Base-by-base conservation (phyloP, 2,888 invertebrate species). In the Cacoxenus indagator region DNA sequence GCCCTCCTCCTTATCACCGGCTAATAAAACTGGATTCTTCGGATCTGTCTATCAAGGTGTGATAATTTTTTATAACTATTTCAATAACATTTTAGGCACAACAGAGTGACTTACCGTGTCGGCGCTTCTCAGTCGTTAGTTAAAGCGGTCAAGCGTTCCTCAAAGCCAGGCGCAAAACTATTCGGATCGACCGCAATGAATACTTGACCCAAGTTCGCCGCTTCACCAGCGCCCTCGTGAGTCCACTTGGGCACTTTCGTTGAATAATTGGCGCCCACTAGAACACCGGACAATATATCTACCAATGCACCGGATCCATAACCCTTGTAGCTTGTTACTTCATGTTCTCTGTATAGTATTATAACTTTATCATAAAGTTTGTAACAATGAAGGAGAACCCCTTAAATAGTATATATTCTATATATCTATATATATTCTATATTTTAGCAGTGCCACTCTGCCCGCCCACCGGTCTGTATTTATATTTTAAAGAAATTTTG, bases 1-100 rank as follows among this genome's bases (percentile, higher is more conserved):
- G 0, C 86, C 84, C 66, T 91, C 90, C 85, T 97, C 97, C 55
- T 94, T 95, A 86, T 98, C 97, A 0, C 97, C 97, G 19, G 96
- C 92, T 0, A 96, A 92, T 62, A 96, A 78, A 0, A 98, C 95
- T 5, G 93, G 92, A 31, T 91, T 89, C 0, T 82, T 78, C 0
- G 91, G 90, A 83, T 94, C 90, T 43, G 90, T 89, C 92, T 92
- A 83, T 11, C 26, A 26, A 37, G 22, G 14, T n/a, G 9, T 43
- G 14, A 3, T 14, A 2, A 22, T 9, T 37, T 8, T 1, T 22
- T n/a, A 19, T 48, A 8, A 17, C 17, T 51, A 4, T 19, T 61
- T 37, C 17, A 0, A 2, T n/a, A n/a, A n/a, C n/a, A n/a, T n/a
- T n/a, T n/a, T n/a, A n/a, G n/a, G n/a, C n/a, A n/a, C n/a, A n/a